Percentiles rank a stretch among this genome's conserved stretches.
Evolutionary conservation across 2,113 vertebrate species (phyloP).

Genomic region (Chamaetylas fuelleborni): DNA sequence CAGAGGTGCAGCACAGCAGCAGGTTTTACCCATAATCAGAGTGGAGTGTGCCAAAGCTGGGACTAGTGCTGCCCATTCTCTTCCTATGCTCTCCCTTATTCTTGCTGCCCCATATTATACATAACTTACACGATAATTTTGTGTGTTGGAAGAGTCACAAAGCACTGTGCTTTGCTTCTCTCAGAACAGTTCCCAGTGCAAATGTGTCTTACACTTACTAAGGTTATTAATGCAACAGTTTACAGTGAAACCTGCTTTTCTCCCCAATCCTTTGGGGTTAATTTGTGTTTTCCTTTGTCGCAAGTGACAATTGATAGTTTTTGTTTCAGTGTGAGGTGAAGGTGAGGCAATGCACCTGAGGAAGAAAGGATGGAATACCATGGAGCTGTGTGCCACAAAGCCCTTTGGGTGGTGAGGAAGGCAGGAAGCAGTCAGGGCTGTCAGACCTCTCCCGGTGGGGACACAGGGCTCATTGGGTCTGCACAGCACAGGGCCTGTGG

Average conservation of each 20-base stretch:
- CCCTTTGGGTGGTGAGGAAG: background rate
- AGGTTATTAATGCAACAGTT: background rate
- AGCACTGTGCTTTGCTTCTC: background rate
- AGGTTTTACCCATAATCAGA: background rate
- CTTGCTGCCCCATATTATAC: background rate
- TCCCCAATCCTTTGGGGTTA: background rate
- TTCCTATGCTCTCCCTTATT: background rate
- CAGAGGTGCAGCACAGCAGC: background rate
- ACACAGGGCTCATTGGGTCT: background rate
- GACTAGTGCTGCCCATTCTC: background rate
- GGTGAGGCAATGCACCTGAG: rapidly evolving
- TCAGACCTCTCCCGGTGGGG: rapidly evolving
- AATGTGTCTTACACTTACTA: background rate
- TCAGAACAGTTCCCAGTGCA: background rate
- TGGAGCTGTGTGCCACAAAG: background rate
- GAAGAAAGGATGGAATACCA: background rate
- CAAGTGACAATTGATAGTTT: background rate
- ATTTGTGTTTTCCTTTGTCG: background rate
- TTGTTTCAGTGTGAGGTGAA: background rate
- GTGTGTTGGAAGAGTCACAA: background rate
- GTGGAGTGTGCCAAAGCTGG: background rate
- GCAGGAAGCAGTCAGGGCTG: rapidly evolving
- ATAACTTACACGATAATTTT: rapidly evolving
- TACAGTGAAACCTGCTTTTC: background rate
- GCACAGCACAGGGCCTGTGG: background rate